Evolutionary conservation across 2,888 invertebrate genomes (phyloP), one percentile per base, ranked within the genome.

Genomic region (Holacanthella duospinosa): DNA sequence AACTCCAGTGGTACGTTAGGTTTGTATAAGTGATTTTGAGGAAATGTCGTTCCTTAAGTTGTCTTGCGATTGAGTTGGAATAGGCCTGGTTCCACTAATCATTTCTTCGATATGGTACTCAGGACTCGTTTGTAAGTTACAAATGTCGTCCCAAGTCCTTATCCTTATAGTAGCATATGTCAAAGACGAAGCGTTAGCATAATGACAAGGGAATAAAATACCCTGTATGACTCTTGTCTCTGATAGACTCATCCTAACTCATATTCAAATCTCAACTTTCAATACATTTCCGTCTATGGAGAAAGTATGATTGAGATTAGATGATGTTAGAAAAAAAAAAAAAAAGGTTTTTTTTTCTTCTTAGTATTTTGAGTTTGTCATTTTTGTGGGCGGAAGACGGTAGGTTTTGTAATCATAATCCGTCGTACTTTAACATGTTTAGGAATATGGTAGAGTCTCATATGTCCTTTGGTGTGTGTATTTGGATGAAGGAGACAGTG

Each of bases 61-160:
- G 36, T 36, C 6, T 12, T 6, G 36, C 9, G 16, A 6, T 36
- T 36, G 9, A 58, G 21, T 28, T 19, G 36, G 9, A 19, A 29
- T 29, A 12, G 12, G 4, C 19, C 6, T n/a, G 26, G 19, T 28
- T 27, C 28, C 12, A 28, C 28, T 61, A 62, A 62, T 62, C 62
- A 62, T 62, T 62, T 62, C 43, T 44, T 62, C 62, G 53, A 62
- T 62, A 62, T 57, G 29, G 19, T 2, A 29, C 9, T 4, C 19
- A 4, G 12, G 48, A 16, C 16, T 36, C 16, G 6, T 6, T 6
- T 9, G 16, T 16, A 53, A 55, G 12, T 6, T 55, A 26, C 4
- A 55, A 55, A 28, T 28, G 55, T 26, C 55, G 48, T 21, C 48
- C n/a, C n/a, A n/a, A n/a, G n/a, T n/a, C n/a, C n/a, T n/a, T n/a